phyloP scores from a whole-genome alignment of 2,888 invertebrate species.

The Ferrisia virgata region DNA sequence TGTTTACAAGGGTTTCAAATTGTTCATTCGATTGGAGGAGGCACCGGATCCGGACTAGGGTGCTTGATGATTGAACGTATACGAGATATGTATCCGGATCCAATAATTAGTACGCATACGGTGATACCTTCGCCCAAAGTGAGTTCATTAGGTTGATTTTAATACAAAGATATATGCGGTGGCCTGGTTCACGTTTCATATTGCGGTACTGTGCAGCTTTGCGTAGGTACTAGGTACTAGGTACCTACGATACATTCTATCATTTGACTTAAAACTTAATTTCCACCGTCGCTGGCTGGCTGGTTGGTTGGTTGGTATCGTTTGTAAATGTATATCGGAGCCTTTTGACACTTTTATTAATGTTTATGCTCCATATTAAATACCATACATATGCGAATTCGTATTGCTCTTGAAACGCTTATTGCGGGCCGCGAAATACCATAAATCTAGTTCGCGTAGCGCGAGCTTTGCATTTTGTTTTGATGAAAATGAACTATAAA shows the following conservation, averaged over 20 bases:
- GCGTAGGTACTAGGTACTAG: too few relatives aligned
- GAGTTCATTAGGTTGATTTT: background rate
- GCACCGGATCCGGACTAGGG: constrained; percentile 74
- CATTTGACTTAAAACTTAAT: constrained; percentile 17
- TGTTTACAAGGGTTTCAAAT: constrained; percentile 57
- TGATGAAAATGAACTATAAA: constrained; percentile 26
- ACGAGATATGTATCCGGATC: constrained; percentile 63
- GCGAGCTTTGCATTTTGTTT: background rate
- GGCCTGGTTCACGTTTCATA: background rate
- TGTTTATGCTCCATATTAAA: constrained; percentile 16
- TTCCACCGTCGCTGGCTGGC: background rate
- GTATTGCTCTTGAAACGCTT: constrained; percentile 22
- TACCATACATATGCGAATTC: constrained; percentile 1
- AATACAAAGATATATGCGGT: background rate
- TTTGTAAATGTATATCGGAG: constrained; percentile 18
- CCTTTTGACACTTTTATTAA: constrained; percentile 26
- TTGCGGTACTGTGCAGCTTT: background rate
- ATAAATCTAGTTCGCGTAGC: constrained; percentile 9
- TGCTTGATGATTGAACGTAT: constrained; percentile 65
- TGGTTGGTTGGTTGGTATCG: too few relatives aligned
- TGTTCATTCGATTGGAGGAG: constrained; percentile 70
- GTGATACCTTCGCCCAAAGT: constrained; percentile 78
- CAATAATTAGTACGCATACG: constrained; percentile 64
- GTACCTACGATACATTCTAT: too few relatives aligned
- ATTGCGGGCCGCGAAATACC: constrained; percentile 14